These are phyloP conservation scores for Lophura swinhoii DNA, from an alignment of 2,797 vertebrate genomes.

Conservation along the genomic window DNA sequence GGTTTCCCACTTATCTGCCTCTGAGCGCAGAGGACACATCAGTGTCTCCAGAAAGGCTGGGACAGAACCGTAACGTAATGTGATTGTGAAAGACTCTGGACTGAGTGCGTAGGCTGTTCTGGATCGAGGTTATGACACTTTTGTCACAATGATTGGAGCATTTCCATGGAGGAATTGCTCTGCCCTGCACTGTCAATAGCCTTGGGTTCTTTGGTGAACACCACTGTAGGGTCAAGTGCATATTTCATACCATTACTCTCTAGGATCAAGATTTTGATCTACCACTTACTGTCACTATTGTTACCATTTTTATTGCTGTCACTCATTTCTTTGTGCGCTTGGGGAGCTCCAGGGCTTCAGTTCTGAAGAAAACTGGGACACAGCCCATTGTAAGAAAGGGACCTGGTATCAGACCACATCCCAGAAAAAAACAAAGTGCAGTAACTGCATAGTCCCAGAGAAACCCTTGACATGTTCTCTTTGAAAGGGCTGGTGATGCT, in stretches of 20 bases:
- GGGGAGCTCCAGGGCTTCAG: neutral
- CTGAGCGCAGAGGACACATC: neutral
- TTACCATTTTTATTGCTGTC: neutral
- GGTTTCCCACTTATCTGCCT: constrained; percentile 8
- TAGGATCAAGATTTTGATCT: neutral
- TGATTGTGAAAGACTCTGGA: neutral
- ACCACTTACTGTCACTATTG: neutral
- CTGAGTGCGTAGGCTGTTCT: neutral
- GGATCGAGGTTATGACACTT: neutral
- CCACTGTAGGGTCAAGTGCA: neutral
- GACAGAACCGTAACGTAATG: neutral
- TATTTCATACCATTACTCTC: neutral
- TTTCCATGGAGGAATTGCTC: neutral
- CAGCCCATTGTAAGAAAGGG: neutral
- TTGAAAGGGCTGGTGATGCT: neutral
- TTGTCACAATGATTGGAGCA: neutral
- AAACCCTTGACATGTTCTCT: neutral
- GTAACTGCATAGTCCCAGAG: neutral
- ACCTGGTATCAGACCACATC: neutral
- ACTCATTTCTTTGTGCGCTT: neutral
- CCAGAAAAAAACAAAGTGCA: neutral
- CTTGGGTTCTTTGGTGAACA: neutral
- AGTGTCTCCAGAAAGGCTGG: neutral
- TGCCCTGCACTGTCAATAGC: neutral
- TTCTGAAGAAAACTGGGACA: neutral